Base-by-base conservation (phyloP, 2,888 invertebrate genomes). In the Caenorhabditis wallacei region DNA sequence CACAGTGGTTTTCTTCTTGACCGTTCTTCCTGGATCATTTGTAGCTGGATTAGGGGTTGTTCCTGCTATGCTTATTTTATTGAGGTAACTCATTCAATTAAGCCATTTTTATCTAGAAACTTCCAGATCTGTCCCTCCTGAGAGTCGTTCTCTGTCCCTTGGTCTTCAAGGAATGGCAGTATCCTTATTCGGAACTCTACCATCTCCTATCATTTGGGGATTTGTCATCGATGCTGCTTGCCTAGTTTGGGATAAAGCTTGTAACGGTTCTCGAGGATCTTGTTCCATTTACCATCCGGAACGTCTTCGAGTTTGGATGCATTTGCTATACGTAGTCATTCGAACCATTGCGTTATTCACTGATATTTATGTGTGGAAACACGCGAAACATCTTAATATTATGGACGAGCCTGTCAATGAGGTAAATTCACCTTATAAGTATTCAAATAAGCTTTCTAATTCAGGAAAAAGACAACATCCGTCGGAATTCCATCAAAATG, bases 131-230 rank as follows among this genome's bases (percentile, higher is more conserved):
- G 89, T 91, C 0, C 90, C 91, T 7, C 91, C 90, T n/a, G 88
- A 88, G 13, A 87, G 84, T 35, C 82, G 91, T 11, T 90, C 90
- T 13, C 74, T 89, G 11, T 88, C 90, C 0, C 84, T 91, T 4
- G 91, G 91, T 1, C 82, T 91, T 16, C 91, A 92, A 80, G 91
- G 91, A 22, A 89, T 92, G 63, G 74, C 91, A 4, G 89, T 92
- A 10, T 88, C 89, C 16, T 72, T 90, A 0, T 84, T 91, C 35
- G 91, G 89, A 59, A 92, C 92, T 2, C 85, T 92, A 2, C 93
- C 93, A 8, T 92, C 92, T 2, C 93, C 93, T 0, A 87, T 93
- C 16, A 74, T 93, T 16, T 92, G 92, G 86, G 93, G 93, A 5
- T 82, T 87, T 5, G 89, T 93, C 13, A 91, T 93, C 18, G 93